A percentile compares a stretch with the other conserved stretches of the same genome.
Conservation (phyloP, 2,797 vertebrate species). For the Pipistrellus pipistrellus region DNA sequence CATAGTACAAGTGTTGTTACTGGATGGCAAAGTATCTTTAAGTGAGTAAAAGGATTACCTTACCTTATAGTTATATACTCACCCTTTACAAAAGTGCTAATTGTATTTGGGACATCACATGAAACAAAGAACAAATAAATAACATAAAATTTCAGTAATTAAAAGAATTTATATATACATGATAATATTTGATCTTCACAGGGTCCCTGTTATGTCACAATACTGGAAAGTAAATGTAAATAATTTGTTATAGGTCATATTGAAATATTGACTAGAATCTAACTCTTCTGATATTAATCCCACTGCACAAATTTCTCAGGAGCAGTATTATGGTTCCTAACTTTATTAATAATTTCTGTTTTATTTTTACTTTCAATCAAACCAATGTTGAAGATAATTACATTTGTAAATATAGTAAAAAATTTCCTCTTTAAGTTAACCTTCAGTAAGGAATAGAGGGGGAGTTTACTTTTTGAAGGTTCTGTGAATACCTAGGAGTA, state of each 20-base stretch:
- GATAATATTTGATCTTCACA: background rate
- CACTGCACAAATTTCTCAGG: background rate
- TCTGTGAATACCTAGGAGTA: background rate
- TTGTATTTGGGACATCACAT: background rate
- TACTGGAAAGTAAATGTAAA: background rate
- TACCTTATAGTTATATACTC: background rate
- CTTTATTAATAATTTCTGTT: background rate
- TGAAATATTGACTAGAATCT: background rate
- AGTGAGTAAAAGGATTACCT: background rate
- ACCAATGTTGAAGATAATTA: background rate
- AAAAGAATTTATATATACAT: background rate
- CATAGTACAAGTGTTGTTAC: background rate
- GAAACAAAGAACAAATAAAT: slow-evolving; percentile 41
- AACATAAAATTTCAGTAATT: background rate
- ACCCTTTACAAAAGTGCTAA: background rate
- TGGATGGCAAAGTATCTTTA: background rate
- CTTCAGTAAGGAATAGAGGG: background rate
- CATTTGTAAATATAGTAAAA: background rate
- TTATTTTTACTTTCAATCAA: background rate
- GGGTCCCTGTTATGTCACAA: background rate
- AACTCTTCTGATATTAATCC: background rate
- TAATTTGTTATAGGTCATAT: background rate
- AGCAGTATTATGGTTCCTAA: background rate
- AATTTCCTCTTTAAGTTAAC: background rate
- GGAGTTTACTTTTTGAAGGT: background rate